Percentiles rank a stretch among this genome's conserved stretches.
Evolutionary conservation across 2,888 invertebrate genomes (phyloP).

Genomic region (Leptinotarsa peninsularis): DNA sequence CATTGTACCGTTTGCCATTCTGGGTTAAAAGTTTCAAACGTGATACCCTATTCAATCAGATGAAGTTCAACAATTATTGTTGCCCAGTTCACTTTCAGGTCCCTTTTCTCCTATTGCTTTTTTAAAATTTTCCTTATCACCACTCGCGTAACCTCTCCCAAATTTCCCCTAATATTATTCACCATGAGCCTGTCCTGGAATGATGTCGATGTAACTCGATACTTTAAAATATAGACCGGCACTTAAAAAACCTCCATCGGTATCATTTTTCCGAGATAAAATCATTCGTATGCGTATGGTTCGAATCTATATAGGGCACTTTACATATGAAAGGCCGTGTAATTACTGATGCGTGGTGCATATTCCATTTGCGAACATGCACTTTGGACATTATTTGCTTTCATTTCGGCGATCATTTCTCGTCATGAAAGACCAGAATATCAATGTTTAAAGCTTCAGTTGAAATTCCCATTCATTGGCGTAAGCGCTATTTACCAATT

Average conservation of each 20-base stretch:
- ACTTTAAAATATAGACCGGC: conserved; percentile 3
- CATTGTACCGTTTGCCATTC: too few relatives aligned
- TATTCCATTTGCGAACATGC: conserved; percentile 25
- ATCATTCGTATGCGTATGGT: conserved; percentile 15
- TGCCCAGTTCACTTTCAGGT: too few relatives aligned
- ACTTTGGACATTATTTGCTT: conserved; percentile 25
- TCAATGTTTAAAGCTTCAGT: background rate
- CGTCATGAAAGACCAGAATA: conserved; percentile 7
- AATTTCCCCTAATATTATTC: too few relatives aligned
- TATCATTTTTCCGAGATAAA: conserved; percentile 21
- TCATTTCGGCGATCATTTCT: conserved; percentile 21
- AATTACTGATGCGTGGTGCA: conserved; percentile 41
- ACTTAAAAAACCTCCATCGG: conserved; percentile 23
- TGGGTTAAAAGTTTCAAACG: too few relatives aligned
- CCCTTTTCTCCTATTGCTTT: too few relatives aligned
- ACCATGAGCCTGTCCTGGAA: too few relatives aligned
- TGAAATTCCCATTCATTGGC: background rate
- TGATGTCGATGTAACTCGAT: conserved; percentile 17
- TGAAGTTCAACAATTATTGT: too few relatives aligned
- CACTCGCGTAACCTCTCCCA: too few relatives aligned
- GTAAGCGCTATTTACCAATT: too few relatives aligned
- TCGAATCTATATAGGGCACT: conserved; percentile 32
- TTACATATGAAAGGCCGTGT: conserved; percentile 46
- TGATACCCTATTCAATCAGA: too few relatives aligned
- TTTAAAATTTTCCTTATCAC: too few relatives aligned